Conservation (phyloP, 2,797 vertebrate genomes). For the Hozukius guyotensis region DNA sequence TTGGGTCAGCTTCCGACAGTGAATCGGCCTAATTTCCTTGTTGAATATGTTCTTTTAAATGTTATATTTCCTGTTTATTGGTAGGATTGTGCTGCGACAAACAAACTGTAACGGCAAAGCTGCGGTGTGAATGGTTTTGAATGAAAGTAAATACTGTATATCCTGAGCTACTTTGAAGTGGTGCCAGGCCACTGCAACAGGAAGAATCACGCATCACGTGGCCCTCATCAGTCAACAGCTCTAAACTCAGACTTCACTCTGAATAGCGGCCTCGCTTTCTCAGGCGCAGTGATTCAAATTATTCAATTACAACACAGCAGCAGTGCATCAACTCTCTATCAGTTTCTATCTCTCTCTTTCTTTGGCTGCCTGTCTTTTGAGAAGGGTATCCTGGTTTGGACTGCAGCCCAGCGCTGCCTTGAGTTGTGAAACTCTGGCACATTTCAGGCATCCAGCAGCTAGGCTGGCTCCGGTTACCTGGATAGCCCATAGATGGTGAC, state of each 20-base stretch:
- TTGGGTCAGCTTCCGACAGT: constrained; percentile 20
- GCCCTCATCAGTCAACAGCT: constrained; percentile 22
- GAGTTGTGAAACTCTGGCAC: constrained; percentile 26
- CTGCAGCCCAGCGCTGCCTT: constrained; percentile 8
- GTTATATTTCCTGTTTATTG: background rate
- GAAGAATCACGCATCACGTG: background rate
- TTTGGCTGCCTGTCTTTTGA: constrained; percentile 3
- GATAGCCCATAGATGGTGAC: background rate
- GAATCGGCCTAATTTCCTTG: background rate
- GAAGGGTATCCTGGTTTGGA: constrained; percentile 17
- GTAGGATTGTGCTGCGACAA: background rate
- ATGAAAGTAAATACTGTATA: constrained; percentile 3
- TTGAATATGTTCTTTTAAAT: background rate
- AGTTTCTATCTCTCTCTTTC: background rate
- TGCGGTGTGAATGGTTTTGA: background rate
- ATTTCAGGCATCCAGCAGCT: constrained; percentile 14
- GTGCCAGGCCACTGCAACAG: background rate
- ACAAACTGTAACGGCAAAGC: background rate
- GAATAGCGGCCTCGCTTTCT: constrained; percentile 8
- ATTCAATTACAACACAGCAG: constrained; percentile 4
- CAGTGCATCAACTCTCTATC: background rate
- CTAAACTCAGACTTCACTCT: background rate
- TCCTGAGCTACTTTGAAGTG: constrained; percentile 28
- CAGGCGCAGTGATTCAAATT: constrained; percentile 9
- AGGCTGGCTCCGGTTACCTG: background rate